Evolutionary conservation across 2,113 vertebrate species (phyloP).

Genomic region (Sapajus apella): DNA sequence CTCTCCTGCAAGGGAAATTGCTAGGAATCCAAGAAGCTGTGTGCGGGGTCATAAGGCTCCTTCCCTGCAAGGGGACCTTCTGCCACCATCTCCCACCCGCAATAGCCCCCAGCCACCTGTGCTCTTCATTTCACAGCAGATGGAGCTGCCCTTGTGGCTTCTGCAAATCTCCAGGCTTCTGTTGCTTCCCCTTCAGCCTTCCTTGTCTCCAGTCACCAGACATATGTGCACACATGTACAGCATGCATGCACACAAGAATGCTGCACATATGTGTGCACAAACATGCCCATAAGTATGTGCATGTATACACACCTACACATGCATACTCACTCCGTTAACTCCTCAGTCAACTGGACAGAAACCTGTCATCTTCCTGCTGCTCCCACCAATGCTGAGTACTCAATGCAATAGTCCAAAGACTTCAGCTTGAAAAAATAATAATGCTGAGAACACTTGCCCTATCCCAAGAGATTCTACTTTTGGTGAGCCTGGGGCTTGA

Average conservation of each 20-base stretch:
- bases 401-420: not conserved
- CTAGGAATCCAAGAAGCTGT: too few relatives aligned
- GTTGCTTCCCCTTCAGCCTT: not conserved
- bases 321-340: not conserved
- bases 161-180: not conserved
- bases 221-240: too few relatives aligned
- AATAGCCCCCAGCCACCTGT: fast-evolving
- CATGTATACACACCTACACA: not conserved
- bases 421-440: not conserved
- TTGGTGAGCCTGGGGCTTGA: not conserved
- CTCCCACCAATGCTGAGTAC: not conserved
- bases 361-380: not conserved
- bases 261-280: not conserved
- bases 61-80: not conserved
- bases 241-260: not conserved
- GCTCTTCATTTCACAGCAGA: not conserved
- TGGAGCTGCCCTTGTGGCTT: not conserved
- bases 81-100: too few relatives aligned
- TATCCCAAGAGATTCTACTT: not conserved
- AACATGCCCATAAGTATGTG: too few relatives aligned
- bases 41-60: not conserved
- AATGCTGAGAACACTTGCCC: not conserved
- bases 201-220: not conserved
- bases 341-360: not conserved
- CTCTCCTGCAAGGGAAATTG: not conserved